Evolutionary conservation across 2,888 invertebrate species (phyloP).

Genomic region (Troglohyphantes excavatus): DNA sequence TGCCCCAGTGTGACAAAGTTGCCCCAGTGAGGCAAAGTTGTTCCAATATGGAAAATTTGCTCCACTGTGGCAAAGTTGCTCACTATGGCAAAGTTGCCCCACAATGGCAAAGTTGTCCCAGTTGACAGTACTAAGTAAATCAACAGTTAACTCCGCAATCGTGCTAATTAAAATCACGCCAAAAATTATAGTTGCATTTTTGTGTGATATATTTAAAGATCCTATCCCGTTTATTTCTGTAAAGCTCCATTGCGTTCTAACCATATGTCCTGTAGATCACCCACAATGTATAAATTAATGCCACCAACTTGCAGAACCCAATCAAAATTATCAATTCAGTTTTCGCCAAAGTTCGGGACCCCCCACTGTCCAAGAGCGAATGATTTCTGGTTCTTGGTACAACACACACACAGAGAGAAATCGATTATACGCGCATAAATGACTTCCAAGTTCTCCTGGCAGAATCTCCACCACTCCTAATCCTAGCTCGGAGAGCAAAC

Average conservation of each 20-base stretch:
- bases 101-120: too few species aligned
- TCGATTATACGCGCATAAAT: conserved; percentile 56
- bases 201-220: too few species aligned
- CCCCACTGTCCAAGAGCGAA: background rate
- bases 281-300: conserved; percentile 16
- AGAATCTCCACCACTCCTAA: conserved; percentile 35
- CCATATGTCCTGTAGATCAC: conserved; percentile 35
- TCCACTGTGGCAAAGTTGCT: too few species aligned
- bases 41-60: too few species aligned
- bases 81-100: too few species aligned
- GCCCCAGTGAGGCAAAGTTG: too few species aligned
- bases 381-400: conserved; percentile 41
- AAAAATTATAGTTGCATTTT: too few species aligned
- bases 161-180: too few species aligned
- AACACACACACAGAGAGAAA: conserved; percentile 34
- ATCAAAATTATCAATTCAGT: conserved; percentile 42
- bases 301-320: conserved; percentile 25
- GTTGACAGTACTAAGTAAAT: too few species aligned
- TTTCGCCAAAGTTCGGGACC: conserved; percentile 17
- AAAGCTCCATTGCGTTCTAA: background rate
- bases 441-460: conserved; percentile 20
- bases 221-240: background rate
- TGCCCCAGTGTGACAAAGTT: too few species aligned
- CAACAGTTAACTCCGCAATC: too few species aligned
- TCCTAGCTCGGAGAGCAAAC: conserved; percentile 46